phyloP scores from a whole-genome alignment of 2,888 invertebrate genomes.

The Eilema depressum region DNA sequence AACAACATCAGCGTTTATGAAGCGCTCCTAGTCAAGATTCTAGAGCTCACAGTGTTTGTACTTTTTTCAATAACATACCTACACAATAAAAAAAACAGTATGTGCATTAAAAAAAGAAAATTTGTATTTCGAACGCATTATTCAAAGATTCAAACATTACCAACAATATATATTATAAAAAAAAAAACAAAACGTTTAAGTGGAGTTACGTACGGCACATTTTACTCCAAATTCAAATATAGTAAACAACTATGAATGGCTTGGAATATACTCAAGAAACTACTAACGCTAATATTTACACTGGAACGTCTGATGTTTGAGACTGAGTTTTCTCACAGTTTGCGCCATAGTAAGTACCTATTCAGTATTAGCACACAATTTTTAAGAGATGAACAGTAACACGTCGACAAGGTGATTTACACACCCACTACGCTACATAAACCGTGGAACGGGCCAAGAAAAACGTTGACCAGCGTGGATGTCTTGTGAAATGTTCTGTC shows the following conservation, averaged over 20 bases:
- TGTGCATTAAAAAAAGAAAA: too few species aligned
- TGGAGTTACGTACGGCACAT: neutral
- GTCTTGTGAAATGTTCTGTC: conserved; percentile 50
- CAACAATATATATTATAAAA: too few species aligned
- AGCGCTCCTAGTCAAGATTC: too few species aligned
- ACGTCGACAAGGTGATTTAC: conserved; percentile 57
- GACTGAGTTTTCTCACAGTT: conserved; percentile 26
- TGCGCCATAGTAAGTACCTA: conserved; percentile 22
- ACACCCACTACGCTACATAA: conserved; percentile 39
- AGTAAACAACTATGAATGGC: conserved; percentile 39
- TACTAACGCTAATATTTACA: conserved; percentile 33
- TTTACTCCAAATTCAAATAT: conserved; percentile 23
- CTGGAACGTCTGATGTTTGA: conserved; percentile 14
- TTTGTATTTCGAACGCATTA: too few species aligned
- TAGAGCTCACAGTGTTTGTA: too few species aligned
- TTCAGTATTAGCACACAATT: conserved; percentile 41
- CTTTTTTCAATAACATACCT: too few species aligned
- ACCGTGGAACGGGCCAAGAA: conserved; percentile 59
- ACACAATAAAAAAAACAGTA: too few species aligned
- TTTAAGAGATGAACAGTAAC: conserved; percentile 49
- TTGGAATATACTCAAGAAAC: conserved; percentile 22
- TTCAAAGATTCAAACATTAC: neutral
- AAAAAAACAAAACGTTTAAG: too few species aligned
- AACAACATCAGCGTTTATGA: too few species aligned
- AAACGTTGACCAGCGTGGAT: conserved; percentile 56